Evolutionary conservation across 64 coral and sea anemone species (phyloP).

Genomic region (Porites australiensis): DNA sequence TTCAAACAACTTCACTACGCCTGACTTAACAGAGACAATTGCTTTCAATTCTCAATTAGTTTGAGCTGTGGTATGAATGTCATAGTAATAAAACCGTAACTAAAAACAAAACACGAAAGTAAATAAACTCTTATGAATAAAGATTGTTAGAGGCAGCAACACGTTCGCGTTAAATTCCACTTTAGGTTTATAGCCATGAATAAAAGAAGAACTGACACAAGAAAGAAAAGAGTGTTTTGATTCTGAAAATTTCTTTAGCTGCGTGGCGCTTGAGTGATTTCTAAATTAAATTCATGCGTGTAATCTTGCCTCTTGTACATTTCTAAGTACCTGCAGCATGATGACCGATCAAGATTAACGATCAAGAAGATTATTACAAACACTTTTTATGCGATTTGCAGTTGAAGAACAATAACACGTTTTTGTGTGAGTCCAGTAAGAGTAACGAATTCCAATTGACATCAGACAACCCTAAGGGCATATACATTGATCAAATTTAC

Average conservation of each 20-base stretch:
- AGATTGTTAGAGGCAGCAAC: background rate
- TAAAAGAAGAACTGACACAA: background rate
- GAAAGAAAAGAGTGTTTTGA: background rate
- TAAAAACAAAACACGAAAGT: background rate
- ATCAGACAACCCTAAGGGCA: background rate
- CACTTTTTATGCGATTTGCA: too few species aligned
- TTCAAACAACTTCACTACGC: background rate
- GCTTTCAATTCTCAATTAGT: conserved; percentile 10
- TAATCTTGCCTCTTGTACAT: background rate
- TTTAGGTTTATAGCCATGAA: background rate
- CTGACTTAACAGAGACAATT: conserved; percentile 4
- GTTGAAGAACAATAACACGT: background rate
- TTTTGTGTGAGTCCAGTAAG: background rate
- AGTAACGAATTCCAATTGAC: background rate
- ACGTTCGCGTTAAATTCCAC: background rate
- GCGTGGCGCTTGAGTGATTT: background rate
- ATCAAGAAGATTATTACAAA: too few species aligned
- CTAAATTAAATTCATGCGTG: background rate
- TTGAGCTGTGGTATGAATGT: conserved; percentile 12
- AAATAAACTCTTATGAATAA: conserved; percentile 44
- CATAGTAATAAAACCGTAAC: background rate
- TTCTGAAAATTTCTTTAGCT: too few species aligned
- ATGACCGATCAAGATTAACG: background rate
- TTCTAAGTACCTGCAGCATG: background rate
- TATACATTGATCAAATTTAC: conserved; percentile 45